These are phyloP conservation scores for Pocillopora grandis DNA, from an alignment of 92 coral and sea anemone genomes.

Conservation along the genomic window DNA sequence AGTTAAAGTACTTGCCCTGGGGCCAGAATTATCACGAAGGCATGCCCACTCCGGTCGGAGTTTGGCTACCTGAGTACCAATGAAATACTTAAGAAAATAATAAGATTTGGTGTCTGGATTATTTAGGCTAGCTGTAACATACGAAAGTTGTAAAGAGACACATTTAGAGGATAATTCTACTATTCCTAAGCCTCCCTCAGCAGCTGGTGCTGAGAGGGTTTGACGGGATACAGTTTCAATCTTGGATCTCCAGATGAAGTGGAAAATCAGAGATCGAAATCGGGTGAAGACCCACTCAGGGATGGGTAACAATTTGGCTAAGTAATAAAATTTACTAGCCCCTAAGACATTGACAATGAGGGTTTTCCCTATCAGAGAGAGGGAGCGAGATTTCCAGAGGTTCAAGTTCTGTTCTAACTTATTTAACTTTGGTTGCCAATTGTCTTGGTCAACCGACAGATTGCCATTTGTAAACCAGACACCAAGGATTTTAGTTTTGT, in stretches of 20 bases:
- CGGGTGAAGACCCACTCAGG: not conserved
- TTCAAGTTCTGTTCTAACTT: not conserved
- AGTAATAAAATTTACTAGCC: not conserved
- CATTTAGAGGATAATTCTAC: no score
- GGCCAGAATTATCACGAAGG: no score
- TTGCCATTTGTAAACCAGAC: not conserved
- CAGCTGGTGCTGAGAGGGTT: not conserved
- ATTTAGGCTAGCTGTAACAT: no score
- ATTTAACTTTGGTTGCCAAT: not conserved
- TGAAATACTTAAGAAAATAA: no score
- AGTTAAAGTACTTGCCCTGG: no score
- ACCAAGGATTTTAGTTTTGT: not conserved
- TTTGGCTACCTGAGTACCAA: no score
- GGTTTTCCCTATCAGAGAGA: constrained; percentile 36
- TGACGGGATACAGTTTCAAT: constrained; percentile 4
- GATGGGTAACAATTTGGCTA: not conserved
- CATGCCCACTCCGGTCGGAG: no score
- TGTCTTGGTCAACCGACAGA: not conserved
- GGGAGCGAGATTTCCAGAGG: constrained; percentile 41
- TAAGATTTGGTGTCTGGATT: no score
- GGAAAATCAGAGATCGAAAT: not conserved
- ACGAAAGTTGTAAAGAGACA: no score
- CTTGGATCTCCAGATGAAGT: constrained; percentile 26
- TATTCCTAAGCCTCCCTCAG: no score
- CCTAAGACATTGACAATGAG: not conserved